These are phyloP conservation scores for Rhagoletis zephyria DNA, from an alignment of 1,140 invertebrate species.

Conservation along the genomic window DNA sequence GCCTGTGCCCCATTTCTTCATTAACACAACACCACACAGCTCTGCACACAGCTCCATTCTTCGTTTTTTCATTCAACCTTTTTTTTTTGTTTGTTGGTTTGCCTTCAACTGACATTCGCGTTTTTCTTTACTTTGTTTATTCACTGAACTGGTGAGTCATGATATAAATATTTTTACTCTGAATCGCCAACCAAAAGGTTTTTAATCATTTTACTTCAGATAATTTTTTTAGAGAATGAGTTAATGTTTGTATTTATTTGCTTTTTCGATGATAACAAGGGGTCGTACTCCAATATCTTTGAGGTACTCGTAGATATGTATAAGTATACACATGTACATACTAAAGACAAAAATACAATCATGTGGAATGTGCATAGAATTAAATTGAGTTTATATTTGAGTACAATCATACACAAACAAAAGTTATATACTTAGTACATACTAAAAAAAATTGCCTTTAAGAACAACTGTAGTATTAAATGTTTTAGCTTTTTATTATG, in stretches of 20 bases:
- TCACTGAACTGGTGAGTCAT: constrained; percentile 30
- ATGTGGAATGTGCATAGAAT: neutral
- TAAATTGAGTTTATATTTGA: too few species aligned
- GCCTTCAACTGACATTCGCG: constrained; percentile 15
- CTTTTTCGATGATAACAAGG: constrained; percentile 1
- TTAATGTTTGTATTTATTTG: constrained; percentile 41
- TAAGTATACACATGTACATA: neutral
- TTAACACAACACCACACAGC: neutral
- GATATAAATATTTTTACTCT: constrained; percentile 31
- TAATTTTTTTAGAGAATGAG: constrained; percentile 37
- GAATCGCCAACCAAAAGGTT: constrained; percentile 37
- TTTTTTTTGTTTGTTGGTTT: neutral
- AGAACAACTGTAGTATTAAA: neutral
- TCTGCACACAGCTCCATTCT: neutral
- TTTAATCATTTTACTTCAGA: constrained; percentile 46
- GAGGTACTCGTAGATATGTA: too few species aligned
- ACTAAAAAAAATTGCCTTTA: neutral
- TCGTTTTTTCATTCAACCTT: neutral
- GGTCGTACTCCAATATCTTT: neutral
- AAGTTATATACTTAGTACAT: too few species aligned
- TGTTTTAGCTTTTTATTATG: neutral
- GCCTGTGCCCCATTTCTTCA: constrained; percentile 37
- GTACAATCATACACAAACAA: too few species aligned
- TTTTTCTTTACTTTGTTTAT: constrained; percentile 44
- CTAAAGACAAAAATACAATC: neutral